These are phyloP conservation scores for Andrena praecox DNA, from an alignment of 2,888 invertebrate genomes.

Conservation along the genomic window DNA sequence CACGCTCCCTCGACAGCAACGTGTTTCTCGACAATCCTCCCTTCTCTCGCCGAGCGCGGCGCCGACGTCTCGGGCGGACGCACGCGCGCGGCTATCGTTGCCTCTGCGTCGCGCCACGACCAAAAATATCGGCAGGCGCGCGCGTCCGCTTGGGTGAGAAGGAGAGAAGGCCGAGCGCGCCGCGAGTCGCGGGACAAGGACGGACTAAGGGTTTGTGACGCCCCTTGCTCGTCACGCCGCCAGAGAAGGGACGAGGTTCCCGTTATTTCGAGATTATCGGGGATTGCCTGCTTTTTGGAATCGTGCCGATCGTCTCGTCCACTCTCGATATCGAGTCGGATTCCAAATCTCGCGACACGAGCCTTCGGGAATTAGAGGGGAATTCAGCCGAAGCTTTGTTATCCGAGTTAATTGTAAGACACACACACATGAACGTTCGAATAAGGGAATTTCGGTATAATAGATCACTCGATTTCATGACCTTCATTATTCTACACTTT, in stretches of 20 bases:
- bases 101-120: conserved; percentile 68
- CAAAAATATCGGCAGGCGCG: conserved; percentile 78
- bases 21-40: conserved; percentile 29
- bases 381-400: too few species aligned
- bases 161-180: conserved; percentile 53
- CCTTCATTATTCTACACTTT: too few species aligned
- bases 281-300: conserved; percentile 80
- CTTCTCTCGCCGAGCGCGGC: background rate
- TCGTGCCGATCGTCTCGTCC: conserved; percentile 74
- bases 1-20: conserved; percentile 8
- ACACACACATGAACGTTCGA: too few species aligned
- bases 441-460: too few species aligned
- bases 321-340: conserved; percentile 61
- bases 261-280: conserved; percentile 82
- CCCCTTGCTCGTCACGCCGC: conserved; percentile 18
- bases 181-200: conserved; percentile 13
- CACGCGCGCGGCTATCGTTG: conserved; percentile 1
- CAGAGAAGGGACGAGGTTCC: conserved; percentile 64
- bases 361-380: background rate
- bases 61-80: conserved; percentile 15
- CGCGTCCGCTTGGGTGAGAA: conserved; percentile 54
- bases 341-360: conserved; percentile 12
- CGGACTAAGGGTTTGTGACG: conserved; percentile 32
- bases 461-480: too few species aligned
- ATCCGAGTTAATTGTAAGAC: too few species aligned